phyloP scores from a whole-genome alignment of 2,113 vertebrate species.

The Mola mola region DNA sequence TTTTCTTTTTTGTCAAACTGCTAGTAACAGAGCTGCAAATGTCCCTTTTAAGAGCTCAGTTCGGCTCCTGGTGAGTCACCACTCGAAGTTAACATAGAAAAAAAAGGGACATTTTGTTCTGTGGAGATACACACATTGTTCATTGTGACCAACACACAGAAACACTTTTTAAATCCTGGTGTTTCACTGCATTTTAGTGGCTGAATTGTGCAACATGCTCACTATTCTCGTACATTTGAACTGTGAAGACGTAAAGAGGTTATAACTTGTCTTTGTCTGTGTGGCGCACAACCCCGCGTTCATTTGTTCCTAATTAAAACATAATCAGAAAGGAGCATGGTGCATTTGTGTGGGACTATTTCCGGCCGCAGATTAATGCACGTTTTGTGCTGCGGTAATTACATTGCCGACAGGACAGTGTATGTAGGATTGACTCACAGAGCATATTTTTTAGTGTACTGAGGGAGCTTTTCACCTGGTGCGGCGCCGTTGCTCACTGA shows the following conservation, averaged over 20 bases:
- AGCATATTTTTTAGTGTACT: background rate
- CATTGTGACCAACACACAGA: no score
- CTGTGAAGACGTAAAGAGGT: no score
- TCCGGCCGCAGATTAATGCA: constrained; percentile 6
- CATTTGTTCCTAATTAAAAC: background rate
- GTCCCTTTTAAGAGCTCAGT: background rate
- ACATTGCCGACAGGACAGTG: background rate
- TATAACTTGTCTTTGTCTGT: no score
- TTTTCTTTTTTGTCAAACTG: background rate
- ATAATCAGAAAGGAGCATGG: background rate
- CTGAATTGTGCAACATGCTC: no score
- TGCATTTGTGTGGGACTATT: background rate
- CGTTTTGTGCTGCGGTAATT: constrained; percentile 5
- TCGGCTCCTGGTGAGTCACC: no score
- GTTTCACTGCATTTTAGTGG: no score
- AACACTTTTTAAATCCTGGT: no score
- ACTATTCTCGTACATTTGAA: no score
- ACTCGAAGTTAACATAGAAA: no score
- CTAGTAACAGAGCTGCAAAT: background rate
- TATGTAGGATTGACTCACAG: background rate
- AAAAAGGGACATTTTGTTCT: no score
- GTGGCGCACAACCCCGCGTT: background rate
- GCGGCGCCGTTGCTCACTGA: constrained; percentile 7
- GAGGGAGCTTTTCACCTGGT: constrained; percentile 1
- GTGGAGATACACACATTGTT: no score